Evolutionary conservation across 2,888 invertebrate species (phyloP).

Genomic region (Yponomeuta plumbellus): DNA sequence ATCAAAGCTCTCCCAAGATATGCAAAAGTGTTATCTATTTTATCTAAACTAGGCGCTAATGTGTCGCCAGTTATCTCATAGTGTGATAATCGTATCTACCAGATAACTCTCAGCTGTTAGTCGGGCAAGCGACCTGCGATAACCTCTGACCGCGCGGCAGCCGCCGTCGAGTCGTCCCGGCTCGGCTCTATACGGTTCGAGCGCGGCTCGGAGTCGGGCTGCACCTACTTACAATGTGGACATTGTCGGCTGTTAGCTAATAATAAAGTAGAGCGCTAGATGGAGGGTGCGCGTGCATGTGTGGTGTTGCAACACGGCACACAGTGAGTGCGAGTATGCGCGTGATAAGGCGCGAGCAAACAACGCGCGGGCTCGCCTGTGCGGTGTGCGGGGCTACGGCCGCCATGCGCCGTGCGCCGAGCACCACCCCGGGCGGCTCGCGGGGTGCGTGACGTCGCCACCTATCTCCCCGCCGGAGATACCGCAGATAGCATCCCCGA

Average conservation of each 20-base stretch:
- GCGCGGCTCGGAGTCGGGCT: neutral
- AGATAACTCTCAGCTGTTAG: slow-evolving; percentile 49
- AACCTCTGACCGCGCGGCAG: slow-evolving; percentile 20
- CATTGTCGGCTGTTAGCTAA: slow-evolving; percentile 4
- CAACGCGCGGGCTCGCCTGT: too few species aligned
- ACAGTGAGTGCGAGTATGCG: neutral
- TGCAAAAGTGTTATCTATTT: slow-evolving; percentile 71
- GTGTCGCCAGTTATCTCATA: slow-evolving; percentile 65
- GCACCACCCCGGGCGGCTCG: neutral
- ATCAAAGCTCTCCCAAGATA: slow-evolving; percentile 54
- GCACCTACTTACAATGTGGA: slow-evolving; percentile 9
- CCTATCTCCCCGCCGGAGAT: slow-evolving; percentile 33
- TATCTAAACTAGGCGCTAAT: slow-evolving; percentile 73
- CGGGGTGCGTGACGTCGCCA: slow-evolving; percentile 15
- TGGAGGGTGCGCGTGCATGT: neutral
- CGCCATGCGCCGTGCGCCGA: slow-evolving; percentile 25
- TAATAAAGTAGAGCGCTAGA: neutral
- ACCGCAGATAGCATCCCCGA: slow-evolving; percentile 60
- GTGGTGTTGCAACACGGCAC: neutral
- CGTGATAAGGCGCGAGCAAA: neutral
- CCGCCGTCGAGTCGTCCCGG: neutral
- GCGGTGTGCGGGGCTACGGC: slow-evolving; percentile 8
- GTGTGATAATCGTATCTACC: slow-evolving; percentile 67
- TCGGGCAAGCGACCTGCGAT: slow-evolving; percentile 15
- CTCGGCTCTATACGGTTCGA: neutral